These are phyloP conservation scores for Myrmophylax atrothorax DNA, from an alignment of 2,113 vertebrate species.

Conservation along the genomic window DNA sequence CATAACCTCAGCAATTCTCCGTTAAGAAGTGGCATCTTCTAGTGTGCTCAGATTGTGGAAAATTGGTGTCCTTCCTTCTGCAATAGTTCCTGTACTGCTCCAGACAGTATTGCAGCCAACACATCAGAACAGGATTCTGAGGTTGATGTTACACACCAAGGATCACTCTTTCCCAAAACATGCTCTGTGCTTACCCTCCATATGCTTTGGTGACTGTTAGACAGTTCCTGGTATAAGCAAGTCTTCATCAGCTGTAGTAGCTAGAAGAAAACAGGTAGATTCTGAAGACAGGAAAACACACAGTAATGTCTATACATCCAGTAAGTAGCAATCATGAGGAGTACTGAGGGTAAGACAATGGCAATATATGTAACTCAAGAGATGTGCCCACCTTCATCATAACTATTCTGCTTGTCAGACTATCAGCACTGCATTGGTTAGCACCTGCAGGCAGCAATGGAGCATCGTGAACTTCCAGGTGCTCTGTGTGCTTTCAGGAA, in stretches of 20 bases:
- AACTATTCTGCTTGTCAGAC: neutral
- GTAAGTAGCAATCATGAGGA: neutral
- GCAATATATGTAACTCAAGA: neutral
- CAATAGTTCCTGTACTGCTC: neutral
- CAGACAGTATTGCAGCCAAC: neutral
- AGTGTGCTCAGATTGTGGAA: neutral
- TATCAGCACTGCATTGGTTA: neutral
- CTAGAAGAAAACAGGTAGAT: neutral
- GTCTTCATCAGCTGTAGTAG: neutral
- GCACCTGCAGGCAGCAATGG: neutral
- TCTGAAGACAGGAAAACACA: neutral
- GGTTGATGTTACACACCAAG: neutral
- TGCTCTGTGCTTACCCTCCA: rapidly evolving
- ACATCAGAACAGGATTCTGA: neutral
- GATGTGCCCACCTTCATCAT: neutral
- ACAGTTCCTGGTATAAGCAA: neutral
- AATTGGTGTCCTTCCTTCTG: neutral
- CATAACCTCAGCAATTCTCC: neutral
- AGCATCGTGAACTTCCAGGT: neutral
- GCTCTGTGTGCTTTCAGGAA: neutral
- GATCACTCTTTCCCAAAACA: neutral
- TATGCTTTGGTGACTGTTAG: neutral
- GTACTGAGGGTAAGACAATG: neutral
- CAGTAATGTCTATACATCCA: neutral
- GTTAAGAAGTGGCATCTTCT: neutral